phyloP scores from a whole-genome alignment of 2,113 vertebrate genomes.

The Coregonus clupeaformis region DNA sequence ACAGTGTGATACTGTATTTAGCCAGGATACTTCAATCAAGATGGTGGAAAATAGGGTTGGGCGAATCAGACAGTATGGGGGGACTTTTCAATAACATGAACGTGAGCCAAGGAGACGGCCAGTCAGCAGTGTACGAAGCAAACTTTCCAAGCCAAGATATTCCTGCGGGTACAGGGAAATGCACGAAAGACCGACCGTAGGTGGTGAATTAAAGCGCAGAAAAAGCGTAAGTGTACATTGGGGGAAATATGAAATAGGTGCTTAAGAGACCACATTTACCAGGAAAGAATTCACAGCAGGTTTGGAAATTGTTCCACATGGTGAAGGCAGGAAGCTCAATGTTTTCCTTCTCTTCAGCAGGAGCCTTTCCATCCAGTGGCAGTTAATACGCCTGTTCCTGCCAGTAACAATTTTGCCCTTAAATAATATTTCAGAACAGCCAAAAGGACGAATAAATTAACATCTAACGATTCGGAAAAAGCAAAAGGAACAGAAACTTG shows the following conservation, averaged over 20 bases:
- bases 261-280: slow-evolving; percentile 46
- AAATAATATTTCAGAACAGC: slow-evolving; percentile 38
- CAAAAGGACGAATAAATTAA: slow-evolving; percentile 28
- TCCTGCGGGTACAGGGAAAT: slow-evolving; percentile 29
- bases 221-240: slow-evolving; percentile 23
- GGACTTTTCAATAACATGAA: slow-evolving; percentile 39
- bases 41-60: slow-evolving; percentile 38
- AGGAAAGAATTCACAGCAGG: slow-evolving; percentile 62
- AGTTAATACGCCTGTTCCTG: slow-evolving; percentile 39
- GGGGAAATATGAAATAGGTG: slow-evolving; percentile 35
- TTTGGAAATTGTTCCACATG: slow-evolving; percentile 50
- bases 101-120: slow-evolving; percentile 33
- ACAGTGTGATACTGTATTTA: slow-evolving; percentile 11
- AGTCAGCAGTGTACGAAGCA: slow-evolving; percentile 41
- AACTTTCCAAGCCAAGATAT: slow-evolving; percentile 43
- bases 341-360: slow-evolving; percentile 40
- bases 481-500: slow-evolving; percentile 7
- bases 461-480: slow-evolving; percentile 14
- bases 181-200: slow-evolving; percentile 9
- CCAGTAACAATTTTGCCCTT: slow-evolving; percentile 28
- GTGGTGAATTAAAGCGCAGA: slow-evolving; percentile 25
- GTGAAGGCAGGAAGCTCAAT: slow-evolving; percentile 53
- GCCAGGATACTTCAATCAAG: slow-evolving; percentile 17
- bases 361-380: slow-evolving; percentile 55
- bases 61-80: slow-evolving; percentile 16